A percentile compares a stretch with the other conserved stretches of the same genome.
These are phyloP conservation scores for Athene cunicularia DNA, from an alignment of 2,113 vertebrate genomes.

Conservation along the genomic window DNA sequence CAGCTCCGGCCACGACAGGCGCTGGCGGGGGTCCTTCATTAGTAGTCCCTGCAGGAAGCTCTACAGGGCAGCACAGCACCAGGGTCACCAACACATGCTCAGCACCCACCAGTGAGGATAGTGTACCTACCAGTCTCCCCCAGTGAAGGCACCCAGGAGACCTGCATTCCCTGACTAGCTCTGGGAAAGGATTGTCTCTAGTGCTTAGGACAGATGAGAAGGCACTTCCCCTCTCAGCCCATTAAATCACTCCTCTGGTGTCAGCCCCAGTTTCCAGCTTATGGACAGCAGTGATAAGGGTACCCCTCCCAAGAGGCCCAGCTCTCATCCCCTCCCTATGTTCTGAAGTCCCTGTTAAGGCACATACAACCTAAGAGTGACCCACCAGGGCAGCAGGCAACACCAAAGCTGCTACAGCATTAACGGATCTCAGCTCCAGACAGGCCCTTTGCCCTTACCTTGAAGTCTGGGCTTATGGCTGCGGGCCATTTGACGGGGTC, in stretches of 20 bases:
- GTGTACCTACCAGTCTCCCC: neutral
- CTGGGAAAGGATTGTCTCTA: neutral
- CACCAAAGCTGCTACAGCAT: neutral
- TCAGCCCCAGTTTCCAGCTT: neutral
- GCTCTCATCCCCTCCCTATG: neutral
- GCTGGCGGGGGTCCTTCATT: slow-evolving; percentile 88
- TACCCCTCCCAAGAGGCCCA: neutral
- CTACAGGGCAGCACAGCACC: slow-evolving; percentile 66
- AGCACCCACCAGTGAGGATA: neutral
- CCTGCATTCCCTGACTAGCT: neutral
- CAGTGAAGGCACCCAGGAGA: neutral
- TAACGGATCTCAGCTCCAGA: neutral
- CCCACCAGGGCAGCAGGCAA: rapidly evolving
- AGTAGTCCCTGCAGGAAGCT: slow-evolving; percentile 93
- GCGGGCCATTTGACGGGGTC: slow-evolving; percentile 89
- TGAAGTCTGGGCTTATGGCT: slow-evolving; percentile 85
- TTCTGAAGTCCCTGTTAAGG: neutral
- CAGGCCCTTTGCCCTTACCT: slow-evolving; percentile 68
- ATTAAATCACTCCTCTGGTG: neutral
- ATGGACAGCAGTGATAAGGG: neutral
- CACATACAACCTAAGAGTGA: neutral
- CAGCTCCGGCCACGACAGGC: slow-evolving; percentile 91
- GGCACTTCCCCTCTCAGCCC: neutral
- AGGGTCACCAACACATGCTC: neutral
- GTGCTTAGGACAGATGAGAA: neutral